Percentiles rank a stretch among this genome's conserved stretches.
Conservation (phyloP, 2,797 vertebrate genomes). For the Hirundo rustica region DNA sequence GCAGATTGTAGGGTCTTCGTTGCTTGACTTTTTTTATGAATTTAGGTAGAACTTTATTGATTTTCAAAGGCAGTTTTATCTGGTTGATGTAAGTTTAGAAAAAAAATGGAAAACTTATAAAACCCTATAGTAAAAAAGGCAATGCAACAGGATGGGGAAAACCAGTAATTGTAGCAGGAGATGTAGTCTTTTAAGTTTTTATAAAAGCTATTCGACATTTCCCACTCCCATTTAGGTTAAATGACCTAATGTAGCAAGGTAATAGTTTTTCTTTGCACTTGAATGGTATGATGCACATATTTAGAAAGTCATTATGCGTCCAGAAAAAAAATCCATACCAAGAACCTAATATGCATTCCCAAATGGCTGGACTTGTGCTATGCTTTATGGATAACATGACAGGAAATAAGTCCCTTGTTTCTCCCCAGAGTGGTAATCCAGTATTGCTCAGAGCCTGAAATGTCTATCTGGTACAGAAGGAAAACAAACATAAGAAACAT, state of each 20-base stretch:
- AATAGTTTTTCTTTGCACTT: background rate
- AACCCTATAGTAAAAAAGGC: background rate
- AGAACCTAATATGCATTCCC: background rate
- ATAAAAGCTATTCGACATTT: background rate
- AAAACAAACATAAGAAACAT: background rate
- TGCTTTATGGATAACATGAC: background rate
- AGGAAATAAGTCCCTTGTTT: background rate
- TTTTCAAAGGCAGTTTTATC: slow-evolving; percentile 11
- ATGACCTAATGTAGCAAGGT: background rate
- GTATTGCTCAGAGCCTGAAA: background rate
- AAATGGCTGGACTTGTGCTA: background rate
- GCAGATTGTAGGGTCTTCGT: background rate
- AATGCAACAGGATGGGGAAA: background rate
- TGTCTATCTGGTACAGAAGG: background rate
- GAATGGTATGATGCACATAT: background rate
- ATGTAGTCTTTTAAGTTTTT: background rate
- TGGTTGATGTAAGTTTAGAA: background rate
- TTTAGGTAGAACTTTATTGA: background rate
- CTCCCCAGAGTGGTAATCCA: background rate
- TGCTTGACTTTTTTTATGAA: background rate
- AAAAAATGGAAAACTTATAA: background rate
- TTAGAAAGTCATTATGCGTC: background rate
- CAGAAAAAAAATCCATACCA: background rate
- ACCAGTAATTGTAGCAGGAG: background rate
- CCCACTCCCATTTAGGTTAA: background rate